A percentile compares a stretch with the other conserved stretches of the same genome.
phyloP scores from a whole-genome alignment of 2,797 vertebrate genomes.

The Adrianichthys oophorus region DNA sequence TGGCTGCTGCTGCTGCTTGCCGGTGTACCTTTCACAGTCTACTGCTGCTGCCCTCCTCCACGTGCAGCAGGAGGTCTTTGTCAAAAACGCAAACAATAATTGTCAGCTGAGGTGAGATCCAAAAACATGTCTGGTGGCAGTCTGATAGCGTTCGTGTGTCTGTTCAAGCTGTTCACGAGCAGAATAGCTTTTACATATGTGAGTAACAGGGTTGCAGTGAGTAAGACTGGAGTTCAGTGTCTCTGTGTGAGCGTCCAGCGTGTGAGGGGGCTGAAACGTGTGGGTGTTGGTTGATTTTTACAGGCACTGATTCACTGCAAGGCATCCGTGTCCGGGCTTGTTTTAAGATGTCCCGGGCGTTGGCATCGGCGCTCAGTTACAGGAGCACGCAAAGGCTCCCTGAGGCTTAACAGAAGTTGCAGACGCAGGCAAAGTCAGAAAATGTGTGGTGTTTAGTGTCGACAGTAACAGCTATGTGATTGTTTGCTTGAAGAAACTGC shows the following conservation, averaged over 20 bases:
- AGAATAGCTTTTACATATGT: conserved; percentile 49
- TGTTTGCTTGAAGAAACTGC: conserved; percentile 58
- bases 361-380: conserved; percentile 51
- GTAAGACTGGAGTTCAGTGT: conserved; percentile 26
- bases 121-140: conserved; percentile 50
- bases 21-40: conserved; percentile 50
- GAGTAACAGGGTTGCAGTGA: conserved; percentile 55
- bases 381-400: conserved; percentile 61
- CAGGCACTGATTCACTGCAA: conserved; percentile 59
- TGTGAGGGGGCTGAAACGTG: conserved; percentile 35
- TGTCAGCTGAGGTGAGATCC: conserved; percentile 40
- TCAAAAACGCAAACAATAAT: conserved; percentile 53
- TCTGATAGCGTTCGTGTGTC: conserved; percentile 7
- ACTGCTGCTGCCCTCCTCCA: conserved; percentile 35
- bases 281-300: conserved; percentile 63
- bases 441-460: conserved; percentile 50
- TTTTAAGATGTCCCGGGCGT: conserved; percentile 51
- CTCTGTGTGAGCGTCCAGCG: conserved; percentile 17
- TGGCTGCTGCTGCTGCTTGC: conserved; percentile 38
- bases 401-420: conserved; percentile 63
- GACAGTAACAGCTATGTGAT: conserved; percentile 51
- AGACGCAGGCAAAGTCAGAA: conserved; percentile 58
- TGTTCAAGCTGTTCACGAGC: conserved; percentile 30
- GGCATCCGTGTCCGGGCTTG: conserved; percentile 73
- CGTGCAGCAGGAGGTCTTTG: conserved; percentile 23